Conservation (phyloP, 2,797 vertebrate genomes). For the Halcyon chelicuti region DNA sequence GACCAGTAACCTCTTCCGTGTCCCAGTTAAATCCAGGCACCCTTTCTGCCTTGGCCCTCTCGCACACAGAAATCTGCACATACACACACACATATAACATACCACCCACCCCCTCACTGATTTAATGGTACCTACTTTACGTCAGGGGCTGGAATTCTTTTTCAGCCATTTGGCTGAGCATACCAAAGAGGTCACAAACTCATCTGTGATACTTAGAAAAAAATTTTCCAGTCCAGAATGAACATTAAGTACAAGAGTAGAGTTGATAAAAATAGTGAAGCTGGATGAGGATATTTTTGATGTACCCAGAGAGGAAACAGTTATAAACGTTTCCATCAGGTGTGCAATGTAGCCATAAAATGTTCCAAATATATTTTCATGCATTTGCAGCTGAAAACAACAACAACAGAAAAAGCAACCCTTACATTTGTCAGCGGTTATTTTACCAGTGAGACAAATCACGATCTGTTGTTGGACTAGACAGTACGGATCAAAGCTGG, state of each 20-base stretch:
- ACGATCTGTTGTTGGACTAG: constrained; percentile 41
- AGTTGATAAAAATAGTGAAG: constrained; percentile 30
- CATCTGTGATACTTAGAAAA: not conserved
- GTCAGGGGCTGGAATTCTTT: not conserved
- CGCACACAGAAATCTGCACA: not conserved
- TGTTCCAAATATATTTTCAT: constrained; percentile 31
- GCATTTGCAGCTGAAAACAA: constrained; percentile 35
- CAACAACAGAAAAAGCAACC: too few relatives aligned
- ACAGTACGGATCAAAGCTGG: constrained; percentile 24
- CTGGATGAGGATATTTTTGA: constrained; percentile 23
- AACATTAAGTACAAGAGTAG: not conserved
- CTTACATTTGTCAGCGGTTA: constrained; percentile 18
- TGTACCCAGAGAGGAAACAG: not conserved
- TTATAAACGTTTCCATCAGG: constrained; percentile 48
- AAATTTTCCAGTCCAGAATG: not conserved
- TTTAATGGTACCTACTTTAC: not conserved
- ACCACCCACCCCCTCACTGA: not conserved
- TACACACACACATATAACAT: not conserved
- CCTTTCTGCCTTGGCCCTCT: not conserved
- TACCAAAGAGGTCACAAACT: not conserved
- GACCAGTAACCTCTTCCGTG: not conserved
- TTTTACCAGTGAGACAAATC: constrained; percentile 43
- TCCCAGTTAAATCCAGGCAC: not conserved
- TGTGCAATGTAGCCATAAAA: constrained; percentile 37
- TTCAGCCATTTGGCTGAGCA: not conserved